Evolutionary conservation across 2,797 vertebrate species (phyloP).

Genomic region (Dryobates pubescens): DNA sequence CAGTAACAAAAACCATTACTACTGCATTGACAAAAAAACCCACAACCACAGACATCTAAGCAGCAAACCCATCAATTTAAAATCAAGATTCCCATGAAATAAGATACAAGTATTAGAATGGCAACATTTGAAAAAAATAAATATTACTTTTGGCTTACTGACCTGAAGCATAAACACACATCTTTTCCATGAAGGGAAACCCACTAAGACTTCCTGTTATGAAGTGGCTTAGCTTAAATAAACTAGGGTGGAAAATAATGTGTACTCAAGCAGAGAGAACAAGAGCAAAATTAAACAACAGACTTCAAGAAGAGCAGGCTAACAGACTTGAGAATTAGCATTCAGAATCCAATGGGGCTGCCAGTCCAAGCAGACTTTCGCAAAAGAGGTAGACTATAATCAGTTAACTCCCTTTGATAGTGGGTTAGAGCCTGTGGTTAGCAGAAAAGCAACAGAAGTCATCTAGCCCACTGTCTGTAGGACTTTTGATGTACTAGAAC

Average conservation of each 20-base stretch:
- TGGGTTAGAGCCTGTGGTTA: neutral
- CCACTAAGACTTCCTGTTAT: neutral
- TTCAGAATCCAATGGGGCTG: neutral
- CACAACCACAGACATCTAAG: neutral
- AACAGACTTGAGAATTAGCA: neutral
- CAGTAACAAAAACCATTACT: neutral
- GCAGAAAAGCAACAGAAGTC: neutral
- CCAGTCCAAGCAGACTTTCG: neutral
- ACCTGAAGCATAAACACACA: neutral
- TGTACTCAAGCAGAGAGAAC: neutral
- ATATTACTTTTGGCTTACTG: neutral
- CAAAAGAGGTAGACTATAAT: neutral
- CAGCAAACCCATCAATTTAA: neutral
- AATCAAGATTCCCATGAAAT: neutral
- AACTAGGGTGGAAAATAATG: neutral
- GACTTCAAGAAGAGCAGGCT: neutral
- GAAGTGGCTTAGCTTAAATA: neutral
- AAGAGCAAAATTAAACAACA: neutral
- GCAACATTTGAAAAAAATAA: neutral
- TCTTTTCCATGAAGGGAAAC: neutral
- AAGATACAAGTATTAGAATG: neutral
- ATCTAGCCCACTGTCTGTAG: neutral
- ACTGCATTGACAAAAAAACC: neutral
- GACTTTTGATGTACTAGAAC: rapidly evolving
- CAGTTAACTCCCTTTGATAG: neutral